Conservation (phyloP, 2,113 vertebrate genomes). For the Condylura cristata region DNA sequence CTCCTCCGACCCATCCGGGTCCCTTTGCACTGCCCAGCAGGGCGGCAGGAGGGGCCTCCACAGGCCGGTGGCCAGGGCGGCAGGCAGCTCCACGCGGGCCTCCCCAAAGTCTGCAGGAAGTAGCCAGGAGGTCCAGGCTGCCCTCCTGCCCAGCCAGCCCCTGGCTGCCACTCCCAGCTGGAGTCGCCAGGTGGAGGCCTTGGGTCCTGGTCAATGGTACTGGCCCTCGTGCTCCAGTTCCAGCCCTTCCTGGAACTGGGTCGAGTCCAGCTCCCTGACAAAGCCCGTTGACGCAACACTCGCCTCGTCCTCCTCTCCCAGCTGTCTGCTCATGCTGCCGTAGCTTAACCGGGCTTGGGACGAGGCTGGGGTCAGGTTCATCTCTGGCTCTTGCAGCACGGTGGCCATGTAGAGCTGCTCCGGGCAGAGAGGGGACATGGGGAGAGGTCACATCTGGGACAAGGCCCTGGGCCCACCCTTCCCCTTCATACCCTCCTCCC, state of each 20-base stretch:
- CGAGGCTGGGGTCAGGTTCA: constrained; percentile 94
- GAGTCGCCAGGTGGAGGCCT: constrained; percentile 23
- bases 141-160: constrained; percentile 26
- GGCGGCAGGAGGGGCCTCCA: background rate
- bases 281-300: constrained; percentile 76
- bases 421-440: background rate
- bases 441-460: background rate
- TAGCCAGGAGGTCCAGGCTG: constrained; percentile 24
- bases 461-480: background rate
- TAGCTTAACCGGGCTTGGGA: constrained; percentile 96
- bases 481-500: background rate
- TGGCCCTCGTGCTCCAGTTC: constrained; percentile 89
- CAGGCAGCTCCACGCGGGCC: background rate
- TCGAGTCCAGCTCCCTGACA: constrained; percentile 90
- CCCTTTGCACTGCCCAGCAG: background rate
- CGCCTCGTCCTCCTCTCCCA: constrained; percentile 86
- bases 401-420: constrained; percentile 95
- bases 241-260: constrained; percentile 86
- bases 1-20: background rate
- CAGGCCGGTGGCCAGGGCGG: background rate
- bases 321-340: constrained; percentile 92
- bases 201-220: constrained; percentile 87
- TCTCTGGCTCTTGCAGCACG: constrained; percentile 94
- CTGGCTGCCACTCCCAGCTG: accelerated
- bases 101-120: constrained; percentile 51